These are phyloP conservation scores for Priocnemis perturbator DNA, from an alignment of 2,888 invertebrate genomes.

Conservation along the genomic window DNA sequence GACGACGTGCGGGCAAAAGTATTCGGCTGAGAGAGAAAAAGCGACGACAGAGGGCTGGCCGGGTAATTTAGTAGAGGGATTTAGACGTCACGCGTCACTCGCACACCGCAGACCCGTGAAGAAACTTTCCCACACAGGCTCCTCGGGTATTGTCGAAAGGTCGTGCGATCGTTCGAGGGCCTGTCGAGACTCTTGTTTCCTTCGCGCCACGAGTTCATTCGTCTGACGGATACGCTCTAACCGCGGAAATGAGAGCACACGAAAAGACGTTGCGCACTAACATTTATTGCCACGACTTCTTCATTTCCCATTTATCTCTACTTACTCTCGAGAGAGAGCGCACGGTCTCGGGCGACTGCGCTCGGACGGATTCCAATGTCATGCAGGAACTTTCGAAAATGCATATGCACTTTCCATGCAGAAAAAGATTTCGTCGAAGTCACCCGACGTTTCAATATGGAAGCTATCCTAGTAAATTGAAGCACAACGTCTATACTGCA, in stretches of 20 bases:
- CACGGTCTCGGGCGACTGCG: no score
- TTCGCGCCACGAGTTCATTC: slow-evolving; percentile 22
- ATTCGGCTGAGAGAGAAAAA: neutral
- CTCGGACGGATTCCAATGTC: no score
- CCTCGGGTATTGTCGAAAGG: slow-evolving; percentile 37
- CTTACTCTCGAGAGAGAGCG: no score
- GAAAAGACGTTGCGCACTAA: neutral
- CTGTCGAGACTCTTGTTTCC: slow-evolving; percentile 37
- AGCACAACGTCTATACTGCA: no score
- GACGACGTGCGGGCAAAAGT: neutral
- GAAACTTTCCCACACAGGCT: slow-evolving; percentile 24
- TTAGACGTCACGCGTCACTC: slow-evolving; percentile 59
- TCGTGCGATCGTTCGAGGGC: slow-evolving; percentile 47
- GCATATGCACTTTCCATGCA: no score
- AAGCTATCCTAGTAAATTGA: no score
- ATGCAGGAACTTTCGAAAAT: no score
- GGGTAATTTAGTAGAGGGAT: slow-evolving; percentile 56
- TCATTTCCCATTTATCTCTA: no score
- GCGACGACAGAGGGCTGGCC: slow-evolving; percentile 26
- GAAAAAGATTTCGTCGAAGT: no score
- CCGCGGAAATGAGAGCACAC: neutral
- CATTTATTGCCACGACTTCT: neutral
- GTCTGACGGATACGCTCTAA: slow-evolving; percentile 18
- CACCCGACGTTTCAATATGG: no score
- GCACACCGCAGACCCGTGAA: slow-evolving; percentile 31